phyloP scores from a whole-genome alignment of 35 echinoderm and acorn worm genomes.

The Ptychodera flava region DNA sequence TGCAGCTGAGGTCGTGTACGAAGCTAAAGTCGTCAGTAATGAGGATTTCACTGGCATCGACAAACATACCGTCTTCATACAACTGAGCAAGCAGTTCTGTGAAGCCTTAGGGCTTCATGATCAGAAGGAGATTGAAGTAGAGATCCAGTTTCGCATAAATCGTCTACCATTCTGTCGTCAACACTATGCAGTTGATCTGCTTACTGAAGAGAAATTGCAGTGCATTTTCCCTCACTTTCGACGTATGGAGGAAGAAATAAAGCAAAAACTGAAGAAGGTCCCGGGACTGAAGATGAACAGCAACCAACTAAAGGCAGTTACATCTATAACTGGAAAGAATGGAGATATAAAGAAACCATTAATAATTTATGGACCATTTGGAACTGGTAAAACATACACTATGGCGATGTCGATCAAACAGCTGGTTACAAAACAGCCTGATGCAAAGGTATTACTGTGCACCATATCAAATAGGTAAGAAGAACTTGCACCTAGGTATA shows the following conservation, averaged over 20 bases:
- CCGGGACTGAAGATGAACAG: not conserved
- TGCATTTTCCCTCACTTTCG: not conserved
- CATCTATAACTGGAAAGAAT: not conserved
- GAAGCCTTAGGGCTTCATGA: conserved; percentile 13
- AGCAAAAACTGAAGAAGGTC: not conserved
- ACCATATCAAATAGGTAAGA: conserved; percentile 84
- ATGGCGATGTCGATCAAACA: conserved; percentile 39
- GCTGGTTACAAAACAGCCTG: conserved; percentile 18
- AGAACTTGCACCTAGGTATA: too few species aligned
- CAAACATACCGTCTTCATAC: conserved; percentile 7
- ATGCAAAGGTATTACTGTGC: conserved; percentile 69
- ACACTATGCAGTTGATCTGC: conserved; percentile 36
- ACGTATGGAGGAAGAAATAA: not conserved
- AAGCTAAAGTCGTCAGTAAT: conserved; percentile 12
- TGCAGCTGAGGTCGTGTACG: conserved; percentile 24
- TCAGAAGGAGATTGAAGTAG: conserved; percentile 1
- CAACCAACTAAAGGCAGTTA: conserved; percentile 12
- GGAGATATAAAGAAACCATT: conserved; percentile 7
- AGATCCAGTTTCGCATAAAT: conserved; percentile 55
- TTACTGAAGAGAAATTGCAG: not conserved
- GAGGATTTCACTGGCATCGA: not conserved
- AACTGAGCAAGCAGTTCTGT: conserved; percentile 28
- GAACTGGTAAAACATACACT: conserved; percentile 74
- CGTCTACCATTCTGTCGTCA: conserved; percentile 45
- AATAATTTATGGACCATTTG: conserved; percentile 73